phyloP scores from a whole-genome alignment of 2,888 invertebrate species.

The Agelastica alni region DNA sequence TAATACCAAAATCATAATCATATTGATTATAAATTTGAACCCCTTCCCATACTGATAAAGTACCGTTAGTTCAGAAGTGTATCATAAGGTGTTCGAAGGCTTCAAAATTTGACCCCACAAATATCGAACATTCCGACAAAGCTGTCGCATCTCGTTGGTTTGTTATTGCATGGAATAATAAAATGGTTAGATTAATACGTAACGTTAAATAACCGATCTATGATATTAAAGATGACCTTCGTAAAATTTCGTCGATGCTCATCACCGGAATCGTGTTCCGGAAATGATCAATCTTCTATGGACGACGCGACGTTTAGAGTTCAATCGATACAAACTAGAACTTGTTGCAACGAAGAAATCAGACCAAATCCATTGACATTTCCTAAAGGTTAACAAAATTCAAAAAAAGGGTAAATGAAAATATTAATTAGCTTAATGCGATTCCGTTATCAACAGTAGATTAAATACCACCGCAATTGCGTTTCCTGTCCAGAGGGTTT shows the following conservation, averaged over 20 bases:
- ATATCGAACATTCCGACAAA: too few relatives aligned
- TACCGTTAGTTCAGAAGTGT: too few relatives aligned
- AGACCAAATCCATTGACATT: conserved; percentile 24
- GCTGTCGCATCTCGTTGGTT: too few relatives aligned
- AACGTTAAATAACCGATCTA: too few relatives aligned
- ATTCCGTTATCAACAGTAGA: conserved; percentile 25
- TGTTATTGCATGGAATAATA: too few relatives aligned
- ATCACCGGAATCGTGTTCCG: not conserved
- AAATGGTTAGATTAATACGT: too few relatives aligned
- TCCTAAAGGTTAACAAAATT: conserved; percentile 27
- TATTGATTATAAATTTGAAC: too few relatives aligned
- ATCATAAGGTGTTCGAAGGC: too few relatives aligned
- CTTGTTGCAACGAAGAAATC: conserved; percentile 18
- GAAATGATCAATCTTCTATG: not conserved
- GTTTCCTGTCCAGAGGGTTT: conserved; percentile 26
- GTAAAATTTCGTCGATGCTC: not conserved
- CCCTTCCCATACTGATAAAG: too few relatives aligned
- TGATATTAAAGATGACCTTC: not conserved
- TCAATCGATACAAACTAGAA: conserved; percentile 16
- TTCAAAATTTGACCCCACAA: too few relatives aligned
- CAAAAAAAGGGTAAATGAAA: conserved; percentile 18
- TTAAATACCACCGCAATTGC: conserved; percentile 28
- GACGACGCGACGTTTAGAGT: not conserved
- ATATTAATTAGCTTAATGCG: conserved; percentile 30
- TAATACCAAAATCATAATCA: too few relatives aligned